These are phyloP conservation scores for Thunnus thynnus DNA, from an alignment of 2,113 vertebrate genomes.

Conservation along the genomic window DNA sequence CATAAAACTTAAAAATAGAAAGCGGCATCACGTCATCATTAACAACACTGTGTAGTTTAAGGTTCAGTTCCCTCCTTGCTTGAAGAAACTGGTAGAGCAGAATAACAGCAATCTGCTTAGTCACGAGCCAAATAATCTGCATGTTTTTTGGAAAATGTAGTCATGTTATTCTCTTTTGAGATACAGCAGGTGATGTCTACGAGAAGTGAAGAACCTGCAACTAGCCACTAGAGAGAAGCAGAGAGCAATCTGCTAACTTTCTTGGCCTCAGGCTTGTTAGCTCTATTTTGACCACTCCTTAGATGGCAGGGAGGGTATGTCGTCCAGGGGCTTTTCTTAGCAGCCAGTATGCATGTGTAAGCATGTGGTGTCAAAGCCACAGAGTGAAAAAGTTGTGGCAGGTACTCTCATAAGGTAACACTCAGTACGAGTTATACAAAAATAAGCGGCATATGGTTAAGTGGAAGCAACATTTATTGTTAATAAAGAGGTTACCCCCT, in stretches of 20 bases:
- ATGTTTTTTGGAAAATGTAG: neutral
- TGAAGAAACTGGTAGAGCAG: neutral
- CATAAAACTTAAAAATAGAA: neutral
- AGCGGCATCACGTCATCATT: neutral
- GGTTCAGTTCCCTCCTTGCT: neutral
- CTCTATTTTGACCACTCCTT: slow-evolving; percentile 64
- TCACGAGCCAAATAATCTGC: neutral
- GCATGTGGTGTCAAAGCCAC: slow-evolving; percentile 49
- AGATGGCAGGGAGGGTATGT: slow-evolving; percentile 56
- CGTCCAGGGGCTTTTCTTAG: slow-evolving; percentile 73
- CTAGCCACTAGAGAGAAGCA: slow-evolving; percentile 49
- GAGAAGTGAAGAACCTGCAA: neutral
- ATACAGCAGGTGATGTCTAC: neutral
- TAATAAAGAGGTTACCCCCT: neutral
- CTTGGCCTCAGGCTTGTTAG: slow-evolving; percentile 10
- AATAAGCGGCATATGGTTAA: neutral
- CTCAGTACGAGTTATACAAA: neutral
- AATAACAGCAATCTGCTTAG: neutral
- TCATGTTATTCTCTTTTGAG: neutral
- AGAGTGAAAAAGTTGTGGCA: neutral
- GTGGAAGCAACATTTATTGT: neutral
- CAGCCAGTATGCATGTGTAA: slow-evolving; percentile 64
- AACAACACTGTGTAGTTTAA: neutral
- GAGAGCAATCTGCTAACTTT: slow-evolving; percentile 36
- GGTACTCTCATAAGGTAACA: neutral